Evolutionary conservation across 2,797 vertebrate species (phyloP).

Genomic region (Potorous gilbertii): DNA sequence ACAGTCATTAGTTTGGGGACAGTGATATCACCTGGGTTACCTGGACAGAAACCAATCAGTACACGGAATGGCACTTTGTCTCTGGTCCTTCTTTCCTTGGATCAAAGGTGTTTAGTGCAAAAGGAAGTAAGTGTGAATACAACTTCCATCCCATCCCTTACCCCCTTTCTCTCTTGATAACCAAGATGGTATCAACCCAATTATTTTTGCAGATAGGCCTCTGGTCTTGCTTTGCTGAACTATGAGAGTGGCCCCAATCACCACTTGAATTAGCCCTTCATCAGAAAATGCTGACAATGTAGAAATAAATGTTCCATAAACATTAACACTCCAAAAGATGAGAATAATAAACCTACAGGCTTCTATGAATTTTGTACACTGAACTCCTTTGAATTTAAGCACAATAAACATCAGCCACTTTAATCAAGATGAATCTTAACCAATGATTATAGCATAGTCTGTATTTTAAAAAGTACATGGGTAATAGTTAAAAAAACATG

Average conservation of each 20-base stretch:
- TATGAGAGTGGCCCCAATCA: background rate
- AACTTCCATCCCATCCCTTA: background rate
- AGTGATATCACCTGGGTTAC: background rate
- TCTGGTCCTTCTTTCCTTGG: background rate
- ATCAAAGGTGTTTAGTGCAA: background rate
- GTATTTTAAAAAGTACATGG: slow-evolving; percentile 1
- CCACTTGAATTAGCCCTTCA: background rate
- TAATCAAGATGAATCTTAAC: slow-evolving; percentile 9
- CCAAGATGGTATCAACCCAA: background rate
- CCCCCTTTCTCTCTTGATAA: background rate
- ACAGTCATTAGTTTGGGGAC: background rate
- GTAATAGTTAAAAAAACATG: background rate
- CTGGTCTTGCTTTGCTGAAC: background rate
- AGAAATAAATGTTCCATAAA: background rate
- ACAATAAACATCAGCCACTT: background rate
- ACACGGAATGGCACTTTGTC: background rate
- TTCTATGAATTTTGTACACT: background rate
- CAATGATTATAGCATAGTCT: background rate
- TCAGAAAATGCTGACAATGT: background rate
- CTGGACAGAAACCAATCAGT: background rate
- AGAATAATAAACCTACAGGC: slow-evolving; percentile 45
- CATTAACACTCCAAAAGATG: slow-evolving; percentile 18
- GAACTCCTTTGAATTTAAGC: slow-evolving; percentile 21
- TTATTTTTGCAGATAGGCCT: background rate
- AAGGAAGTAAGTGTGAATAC: background rate